Percentiles rank a stretch among this genome's conserved stretches.
Conservation (phyloP, 2,113 vertebrate genomes). For the Gyps fulvus region DNA sequence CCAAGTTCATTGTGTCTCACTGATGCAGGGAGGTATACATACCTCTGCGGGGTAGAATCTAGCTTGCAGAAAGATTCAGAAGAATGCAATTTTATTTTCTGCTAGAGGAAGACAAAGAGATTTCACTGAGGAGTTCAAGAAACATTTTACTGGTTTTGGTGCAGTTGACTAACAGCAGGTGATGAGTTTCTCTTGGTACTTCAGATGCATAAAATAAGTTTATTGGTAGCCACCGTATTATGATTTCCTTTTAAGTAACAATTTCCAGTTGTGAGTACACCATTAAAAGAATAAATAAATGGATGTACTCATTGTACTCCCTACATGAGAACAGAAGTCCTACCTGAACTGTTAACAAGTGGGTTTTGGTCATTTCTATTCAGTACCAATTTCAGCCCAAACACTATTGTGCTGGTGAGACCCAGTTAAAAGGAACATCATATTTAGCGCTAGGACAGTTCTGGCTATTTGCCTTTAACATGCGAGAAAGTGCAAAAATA, state of each 20-base stretch:
- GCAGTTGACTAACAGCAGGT: neutral
- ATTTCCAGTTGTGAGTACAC: neutral
- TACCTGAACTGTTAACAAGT: neutral
- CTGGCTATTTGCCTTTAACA: neutral
- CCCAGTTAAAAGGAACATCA: neutral
- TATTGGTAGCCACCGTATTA: neutral
- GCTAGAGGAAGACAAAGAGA: neutral
- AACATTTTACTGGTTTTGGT: neutral
- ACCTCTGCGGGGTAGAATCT: neutral
- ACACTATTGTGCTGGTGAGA: neutral
- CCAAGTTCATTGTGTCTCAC: neutral
- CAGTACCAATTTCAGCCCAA: neutral
- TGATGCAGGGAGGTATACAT: neutral
- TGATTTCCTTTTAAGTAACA: neutral
- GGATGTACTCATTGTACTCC: neutral
- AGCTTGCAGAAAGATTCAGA: neutral
- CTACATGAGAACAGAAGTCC: neutral
- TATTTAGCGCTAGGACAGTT: neutral
- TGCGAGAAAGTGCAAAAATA: neutral
- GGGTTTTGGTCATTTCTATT: neutral
- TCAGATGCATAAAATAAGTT: neutral
- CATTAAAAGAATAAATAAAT: neutral
- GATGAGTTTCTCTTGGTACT: neutral
- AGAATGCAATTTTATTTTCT: neutral
- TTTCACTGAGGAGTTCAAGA: neutral